Evolutionary conservation across 2,888 invertebrate genomes (phyloP), one percentile per base, ranked within the genome.

Genomic region (Netelia fuscicornis): DNA sequence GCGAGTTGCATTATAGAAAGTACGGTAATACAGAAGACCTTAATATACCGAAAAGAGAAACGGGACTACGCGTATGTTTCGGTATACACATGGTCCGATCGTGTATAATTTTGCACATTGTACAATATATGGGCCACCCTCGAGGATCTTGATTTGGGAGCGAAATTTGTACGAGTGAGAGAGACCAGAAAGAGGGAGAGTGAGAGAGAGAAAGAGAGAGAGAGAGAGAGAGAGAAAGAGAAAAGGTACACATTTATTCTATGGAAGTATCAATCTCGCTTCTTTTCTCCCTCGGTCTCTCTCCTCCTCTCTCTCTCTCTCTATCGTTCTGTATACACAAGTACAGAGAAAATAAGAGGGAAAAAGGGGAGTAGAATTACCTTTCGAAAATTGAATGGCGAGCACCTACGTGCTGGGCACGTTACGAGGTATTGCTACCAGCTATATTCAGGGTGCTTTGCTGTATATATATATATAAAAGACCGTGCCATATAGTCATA

Each of bases 81-180:
- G 23, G 52, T 65, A 54, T 71, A 56, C 23, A n/a, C 30, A 60
- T 9, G 20, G 56, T 68, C 60, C 8, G 23, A n/a, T 48, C 90
- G 91, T 90, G 87, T 89, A 91, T 91, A 92, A 92, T 92, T 92
- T 91, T 88, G 90, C 90, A 90, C 90, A 90, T 90, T 91, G 90
- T 90, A 88, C 72, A 23, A 65, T 44, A 60, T 80, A 52, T 23
- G 74, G 74, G 23, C 84, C 84, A 83, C 86, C 86, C 86, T 84
- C 87, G 71, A 83, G 81, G 85, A 68, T 72, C 74, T 72, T 78
- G 48, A 80, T 77, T 75, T 60, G 17, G 68, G 62, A 68, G 37
- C 44, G 80, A 60, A 80, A 76, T 52, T 44, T 67, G 42, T 58
- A 30, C n/a, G 17, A 25, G 58, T 8, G 62, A 68, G 70, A 76